phyloP scores from a whole-genome alignment of 2,113 vertebrate species.

The Bujurquina vittata region DNA sequence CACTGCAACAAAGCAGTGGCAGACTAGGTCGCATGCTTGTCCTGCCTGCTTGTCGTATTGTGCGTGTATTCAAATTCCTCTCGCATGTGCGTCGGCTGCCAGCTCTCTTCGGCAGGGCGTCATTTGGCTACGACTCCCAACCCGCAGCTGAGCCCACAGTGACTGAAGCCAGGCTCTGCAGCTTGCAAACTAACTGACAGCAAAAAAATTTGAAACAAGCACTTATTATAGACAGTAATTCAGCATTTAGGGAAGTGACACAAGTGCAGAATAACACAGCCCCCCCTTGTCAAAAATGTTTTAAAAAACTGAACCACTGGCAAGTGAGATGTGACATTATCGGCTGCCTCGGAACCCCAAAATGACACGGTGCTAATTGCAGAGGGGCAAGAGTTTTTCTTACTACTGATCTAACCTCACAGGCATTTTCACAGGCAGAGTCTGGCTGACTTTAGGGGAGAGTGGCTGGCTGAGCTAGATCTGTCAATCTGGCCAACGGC shows the following conservation, averaged over 20 bases:
- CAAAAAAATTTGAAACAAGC: slow-evolving; percentile 35
- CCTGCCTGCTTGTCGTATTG: slow-evolving; percentile 21
- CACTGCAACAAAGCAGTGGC: slow-evolving; percentile 46
- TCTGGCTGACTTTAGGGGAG: slow-evolving; percentile 20
- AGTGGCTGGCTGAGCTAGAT: slow-evolving; percentile 45
- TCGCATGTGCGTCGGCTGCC: slow-evolving; percentile 31
- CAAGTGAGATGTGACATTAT: slow-evolving; percentile 39
- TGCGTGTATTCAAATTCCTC: slow-evolving; percentile 56
- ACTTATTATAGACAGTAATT: slow-evolving; percentile 46
- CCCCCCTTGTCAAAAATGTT: slow-evolving; percentile 32
- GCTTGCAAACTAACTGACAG: slow-evolving; percentile 34
- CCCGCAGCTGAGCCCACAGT: slow-evolving; percentile 13
- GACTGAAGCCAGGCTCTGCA: slow-evolving; percentile 49
- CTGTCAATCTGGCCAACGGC: slow-evolving; percentile 51
- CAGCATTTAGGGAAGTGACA: slow-evolving; percentile 22
- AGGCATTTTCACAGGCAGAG: slow-evolving; percentile 14
- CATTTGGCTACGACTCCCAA: slow-evolving; percentile 29
- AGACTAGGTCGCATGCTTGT: slow-evolving; percentile 49
- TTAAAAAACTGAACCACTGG: slow-evolving; percentile 14
- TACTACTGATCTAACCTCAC: slow-evolving; percentile 27
- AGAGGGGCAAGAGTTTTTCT: slow-evolving; percentile 34
- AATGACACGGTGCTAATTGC: slow-evolving; percentile 61
- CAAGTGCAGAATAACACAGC: slow-evolving; percentile 2
- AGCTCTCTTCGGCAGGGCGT: slow-evolving; percentile 31
- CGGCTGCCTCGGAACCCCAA: slow-evolving; percentile 30